Conservation (phyloP, 1,140 invertebrate species). For the Aphidius ervi region DNA sequence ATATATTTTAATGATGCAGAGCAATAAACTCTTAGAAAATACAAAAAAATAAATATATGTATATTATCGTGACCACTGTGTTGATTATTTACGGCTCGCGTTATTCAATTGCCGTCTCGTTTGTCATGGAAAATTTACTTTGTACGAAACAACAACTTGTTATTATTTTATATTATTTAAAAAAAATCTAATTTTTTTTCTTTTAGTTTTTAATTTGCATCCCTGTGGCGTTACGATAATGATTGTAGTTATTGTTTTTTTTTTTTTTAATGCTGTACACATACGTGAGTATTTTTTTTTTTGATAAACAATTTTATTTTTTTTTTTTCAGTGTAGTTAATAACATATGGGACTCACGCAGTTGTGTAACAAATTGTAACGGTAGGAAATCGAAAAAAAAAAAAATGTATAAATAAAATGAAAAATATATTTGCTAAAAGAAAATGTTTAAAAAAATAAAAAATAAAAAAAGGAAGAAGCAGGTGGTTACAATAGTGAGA, state of each 20-base stretch:
- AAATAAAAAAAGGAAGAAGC: not conserved
- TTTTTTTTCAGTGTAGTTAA: too few relatives aligned
- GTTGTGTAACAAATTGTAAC: not conserved
- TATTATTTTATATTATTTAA: conserved; percentile 12
- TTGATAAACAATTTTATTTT: conserved; percentile 23
- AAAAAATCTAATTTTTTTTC: conserved; percentile 10
- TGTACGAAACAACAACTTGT: conserved; percentile 23
- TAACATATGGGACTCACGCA: too few relatives aligned
- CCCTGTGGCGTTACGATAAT: conserved; percentile 19
- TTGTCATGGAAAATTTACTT: conserved; percentile 25
- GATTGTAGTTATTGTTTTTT: conserved; percentile 15
- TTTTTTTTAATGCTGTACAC: not conserved
- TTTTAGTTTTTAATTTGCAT: not conserved
- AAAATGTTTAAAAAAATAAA: conserved; percentile 4
- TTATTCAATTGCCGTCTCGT: conserved; percentile 24
- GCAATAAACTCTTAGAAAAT: conserved; percentile 11
- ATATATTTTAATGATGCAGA: conserved; percentile 3
- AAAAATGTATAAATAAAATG: not conserved
- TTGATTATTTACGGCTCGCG: conserved; percentile 10
- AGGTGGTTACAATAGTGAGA: not conserved
- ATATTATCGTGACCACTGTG: conserved; percentile 7
- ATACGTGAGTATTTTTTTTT: conserved; percentile 5
- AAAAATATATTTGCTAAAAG: not conserved
- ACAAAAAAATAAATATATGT: conserved; percentile 3
- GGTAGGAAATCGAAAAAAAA: not conserved